Evolutionary conservation across 2,113 vertebrate species (phyloP), one percentile per base, ranked within the genome.

Genomic region (Ochotona princeps): DNA sequence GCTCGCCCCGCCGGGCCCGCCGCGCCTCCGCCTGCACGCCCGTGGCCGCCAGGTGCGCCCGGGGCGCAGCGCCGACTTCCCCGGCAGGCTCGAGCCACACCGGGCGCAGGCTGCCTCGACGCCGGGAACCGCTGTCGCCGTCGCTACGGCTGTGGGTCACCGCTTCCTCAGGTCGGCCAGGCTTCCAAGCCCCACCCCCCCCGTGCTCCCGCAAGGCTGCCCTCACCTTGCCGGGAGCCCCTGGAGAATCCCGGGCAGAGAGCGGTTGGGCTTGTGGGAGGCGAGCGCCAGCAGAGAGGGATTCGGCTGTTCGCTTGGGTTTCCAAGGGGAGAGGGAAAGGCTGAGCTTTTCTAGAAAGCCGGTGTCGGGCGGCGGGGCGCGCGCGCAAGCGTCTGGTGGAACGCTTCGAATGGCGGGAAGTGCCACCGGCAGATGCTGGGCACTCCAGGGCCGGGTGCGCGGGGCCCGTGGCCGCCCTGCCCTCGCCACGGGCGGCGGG

Each of bases 91-190:
- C 13, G 81, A 35, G n/a, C 54, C 89, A 4, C 82, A 0, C 66
- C 1, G 20, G 21, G 26, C 49, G 57, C 80, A 21, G 13, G 35
- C 83, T 15, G 21, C 51, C 20, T 5, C 23, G 0, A n/a, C 35
- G 65, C 49, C 35, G 66, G 70, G 66, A 80, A 63, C 80, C 60
- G 2, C 86, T 0, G 73, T 35, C 26, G 60, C 90, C 61, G 66
- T 80, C 25, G 70, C 94, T 25, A 5, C 92, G 79, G 38, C 38
- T 44, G 38, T 60, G 87, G n/a, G 57, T 47, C 75, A 1, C 57
- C 61, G 10, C 80, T 80, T 57, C 44, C 67, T 32, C 91, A 94
- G 97, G 97, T 97, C 47, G 65, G 97, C 96, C 32, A 10, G 20
- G 61, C 26, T 93, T 15, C 61, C 7, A 38, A 7, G 54, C 18